phyloP scores from a whole-genome alignment of 2,797 vertebrate species.

The Rhadinocentrus ornatus region DNA sequence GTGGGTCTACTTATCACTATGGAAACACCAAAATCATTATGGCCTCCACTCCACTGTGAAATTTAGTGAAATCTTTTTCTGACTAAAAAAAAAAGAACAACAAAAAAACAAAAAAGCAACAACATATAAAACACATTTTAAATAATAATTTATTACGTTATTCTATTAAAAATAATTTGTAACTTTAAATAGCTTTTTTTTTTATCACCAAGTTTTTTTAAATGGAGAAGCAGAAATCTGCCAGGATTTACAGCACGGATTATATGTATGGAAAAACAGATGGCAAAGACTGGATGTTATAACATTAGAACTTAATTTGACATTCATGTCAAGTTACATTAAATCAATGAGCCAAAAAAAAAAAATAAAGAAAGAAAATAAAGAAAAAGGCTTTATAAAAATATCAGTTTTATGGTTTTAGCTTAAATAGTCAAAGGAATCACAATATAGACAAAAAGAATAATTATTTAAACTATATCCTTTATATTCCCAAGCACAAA shows the following conservation, averaged over 20 bases:
- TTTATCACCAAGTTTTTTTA: background rate
- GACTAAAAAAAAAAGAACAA: too few species aligned
- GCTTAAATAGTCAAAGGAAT: background rate
- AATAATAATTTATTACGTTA: background rate
- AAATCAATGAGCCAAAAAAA: constrained; percentile 5
- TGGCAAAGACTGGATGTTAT: background rate
- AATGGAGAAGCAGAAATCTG: background rate
- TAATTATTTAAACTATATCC: background rate
- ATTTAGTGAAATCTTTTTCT: too few species aligned
- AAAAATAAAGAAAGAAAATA: too few species aligned
- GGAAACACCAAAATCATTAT: background rate
- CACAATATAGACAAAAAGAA: background rate
- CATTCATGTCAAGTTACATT: constrained; percentile 16
- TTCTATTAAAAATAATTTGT: background rate
- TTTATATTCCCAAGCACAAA: background rate
- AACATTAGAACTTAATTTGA: constrained; percentile 1
- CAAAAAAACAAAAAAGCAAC: too few species aligned
- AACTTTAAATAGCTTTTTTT: background rate
- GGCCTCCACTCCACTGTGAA: too few species aligned
- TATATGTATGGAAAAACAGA: background rate
- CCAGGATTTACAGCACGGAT: background rate
- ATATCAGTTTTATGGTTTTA: background rate
- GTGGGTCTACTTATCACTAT: background rate
- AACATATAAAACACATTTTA: too few species aligned
- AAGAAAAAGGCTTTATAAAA: background rate